Evolutionary conservation across 1,140 invertebrate species (phyloP).

Genomic region (Drosophila ambigua): DNA sequence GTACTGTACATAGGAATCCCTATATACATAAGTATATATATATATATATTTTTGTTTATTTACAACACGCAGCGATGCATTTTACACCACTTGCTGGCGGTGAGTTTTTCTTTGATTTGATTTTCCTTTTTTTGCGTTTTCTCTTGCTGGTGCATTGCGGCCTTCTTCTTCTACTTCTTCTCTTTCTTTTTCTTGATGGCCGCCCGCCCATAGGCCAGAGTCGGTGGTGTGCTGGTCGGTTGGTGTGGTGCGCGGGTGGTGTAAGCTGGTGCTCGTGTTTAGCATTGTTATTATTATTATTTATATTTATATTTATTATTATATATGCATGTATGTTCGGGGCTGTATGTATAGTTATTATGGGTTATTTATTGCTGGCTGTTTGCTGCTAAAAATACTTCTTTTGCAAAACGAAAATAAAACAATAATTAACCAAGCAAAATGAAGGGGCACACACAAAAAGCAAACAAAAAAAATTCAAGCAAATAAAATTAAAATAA

Average conservation of each 20-base stretch:
- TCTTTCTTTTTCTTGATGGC: background rate
- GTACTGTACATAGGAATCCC: background rate
- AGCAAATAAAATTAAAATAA: conserved; percentile 1
- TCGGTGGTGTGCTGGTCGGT: conserved; percentile 6
- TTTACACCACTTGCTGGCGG: conserved; percentile 20
- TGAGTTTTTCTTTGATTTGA: conserved; percentile 11
- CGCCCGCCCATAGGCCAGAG: background rate
- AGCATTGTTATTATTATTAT: conserved; percentile 19
- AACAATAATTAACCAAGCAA: conserved; percentile 16
- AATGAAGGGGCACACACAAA: conserved; percentile 2
- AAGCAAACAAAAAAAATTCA: conserved; percentile 21
- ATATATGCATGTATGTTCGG: conserved; percentile 12
- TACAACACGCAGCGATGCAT: conserved; percentile 48
- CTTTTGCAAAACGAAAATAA: conserved; percentile 40
- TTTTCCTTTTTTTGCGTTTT: conserved; percentile 29
- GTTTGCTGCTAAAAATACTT: conserved; percentile 73
- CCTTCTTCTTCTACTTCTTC: background rate
- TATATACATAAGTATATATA: conserved; percentile 6
- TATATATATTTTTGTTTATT: conserved; percentile 24
- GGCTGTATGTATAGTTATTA: conserved; percentile 14
- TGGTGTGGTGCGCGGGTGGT: conserved; percentile 22
- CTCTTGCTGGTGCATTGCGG: conserved; percentile 27
- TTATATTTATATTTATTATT: conserved; percentile 5
- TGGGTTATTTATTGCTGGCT: conserved; percentile 24
- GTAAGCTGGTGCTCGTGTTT: conserved; percentile 38